phyloP scores from a whole-genome alignment of 2,888 invertebrate species.

The Lasioglossum calceatum region DNA sequence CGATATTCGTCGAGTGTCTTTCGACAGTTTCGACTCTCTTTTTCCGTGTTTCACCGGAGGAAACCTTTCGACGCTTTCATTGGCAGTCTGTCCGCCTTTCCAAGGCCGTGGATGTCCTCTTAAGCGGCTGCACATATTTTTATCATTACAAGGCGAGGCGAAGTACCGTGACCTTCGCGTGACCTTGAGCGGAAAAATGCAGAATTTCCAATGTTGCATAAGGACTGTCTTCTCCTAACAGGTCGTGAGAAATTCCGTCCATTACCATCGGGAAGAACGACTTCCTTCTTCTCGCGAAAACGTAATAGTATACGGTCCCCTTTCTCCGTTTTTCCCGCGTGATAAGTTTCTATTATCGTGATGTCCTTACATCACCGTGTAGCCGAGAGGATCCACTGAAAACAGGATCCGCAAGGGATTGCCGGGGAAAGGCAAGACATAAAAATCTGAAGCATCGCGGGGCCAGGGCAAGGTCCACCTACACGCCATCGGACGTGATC shows the following conservation, averaged over 20 bases:
- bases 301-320: background rate
- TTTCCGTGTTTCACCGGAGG: background rate
- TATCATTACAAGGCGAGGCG: accelerated
- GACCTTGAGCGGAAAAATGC: background rate
- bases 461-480: background rate
- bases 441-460: slow-evolving; percentile 37
- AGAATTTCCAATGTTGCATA: background rate
- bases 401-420: slow-evolving; percentile 5
- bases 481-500: slow-evolving; percentile 40
- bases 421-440: background rate
- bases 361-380: slow-evolving; percentile 4
- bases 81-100: too few relatives aligned
- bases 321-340: background rate
- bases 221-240: background rate
- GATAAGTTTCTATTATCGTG: slow-evolving; percentile 15
- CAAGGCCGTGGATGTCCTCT: too few relatives aligned
- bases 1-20: background rate
- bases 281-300: background rate
- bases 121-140: too few relatives aligned
- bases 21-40: background rate
- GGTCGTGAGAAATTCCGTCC: background rate
- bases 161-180: background rate
- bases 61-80: background rate
- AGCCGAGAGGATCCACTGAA: slow-evolving; percentile 12
- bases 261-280: background rate